phyloP scores from a whole-genome alignment of 1,140 invertebrate genomes.

The Caenorhabditis inopinata region DNA sequence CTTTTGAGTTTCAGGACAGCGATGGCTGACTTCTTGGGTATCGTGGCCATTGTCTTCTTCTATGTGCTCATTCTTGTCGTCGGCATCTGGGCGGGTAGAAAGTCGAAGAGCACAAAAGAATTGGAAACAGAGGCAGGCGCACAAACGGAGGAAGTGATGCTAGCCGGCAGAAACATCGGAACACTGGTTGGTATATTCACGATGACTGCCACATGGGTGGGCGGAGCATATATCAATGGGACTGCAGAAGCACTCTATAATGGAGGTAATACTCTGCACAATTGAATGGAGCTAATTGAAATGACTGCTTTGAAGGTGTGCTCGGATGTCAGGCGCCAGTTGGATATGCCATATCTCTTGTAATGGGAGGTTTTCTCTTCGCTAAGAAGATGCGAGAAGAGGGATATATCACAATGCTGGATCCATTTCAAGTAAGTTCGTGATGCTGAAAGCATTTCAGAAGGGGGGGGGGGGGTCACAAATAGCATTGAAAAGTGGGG shows the following conservation, averaged over 20 bases:
- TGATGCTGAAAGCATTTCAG: too few species aligned
- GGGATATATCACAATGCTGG: constrained; percentile 97
- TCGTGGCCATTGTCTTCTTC: constrained; percentile 87
- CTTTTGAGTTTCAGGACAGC: constrained; percentile 5
- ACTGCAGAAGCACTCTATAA: constrained; percentile 93
- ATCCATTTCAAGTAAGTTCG: constrained; percentile 78
- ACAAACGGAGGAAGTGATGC: constrained; percentile 87
- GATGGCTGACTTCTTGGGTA: constrained; percentile 79
- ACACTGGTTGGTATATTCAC: constrained; percentile 88
- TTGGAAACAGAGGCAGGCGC: constrained; percentile 71
- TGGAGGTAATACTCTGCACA: constrained; percentile 73
- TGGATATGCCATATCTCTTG: constrained; percentile 89
- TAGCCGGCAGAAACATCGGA: constrained; percentile 90
- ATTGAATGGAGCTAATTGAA: constrained; percentile 75
- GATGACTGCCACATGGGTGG: constrained; percentile 99
- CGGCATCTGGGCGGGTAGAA: constrained; percentile 89
- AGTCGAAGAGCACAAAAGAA: constrained; percentile 72
- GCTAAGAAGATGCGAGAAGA: constrained; percentile 94
- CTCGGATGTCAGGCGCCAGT: constrained; percentile 80
- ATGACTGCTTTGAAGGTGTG: neutral
- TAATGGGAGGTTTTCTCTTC: constrained; percentile 89
- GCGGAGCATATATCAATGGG: constrained; percentile 96
- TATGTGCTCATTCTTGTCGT: constrained; percentile 87
- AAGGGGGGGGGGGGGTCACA: too few species aligned
- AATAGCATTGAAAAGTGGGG: too few species aligned